Base-by-base conservation (phyloP, 2,888 invertebrate species). In the Trachelus stipa region DNA sequence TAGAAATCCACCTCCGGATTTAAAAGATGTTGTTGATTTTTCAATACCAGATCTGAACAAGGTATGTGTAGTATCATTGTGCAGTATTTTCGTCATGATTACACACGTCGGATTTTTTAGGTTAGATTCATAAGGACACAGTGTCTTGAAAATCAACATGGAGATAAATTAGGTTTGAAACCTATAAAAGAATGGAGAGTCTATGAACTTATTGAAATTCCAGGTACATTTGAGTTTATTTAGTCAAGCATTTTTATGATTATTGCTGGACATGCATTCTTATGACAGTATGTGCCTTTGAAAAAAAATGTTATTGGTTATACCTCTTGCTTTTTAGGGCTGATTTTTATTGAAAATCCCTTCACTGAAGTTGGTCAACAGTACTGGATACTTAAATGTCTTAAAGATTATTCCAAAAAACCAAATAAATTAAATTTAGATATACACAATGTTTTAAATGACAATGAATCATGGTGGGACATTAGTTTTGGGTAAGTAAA, bases 331-430 rank as follows among this genome's bases (percentile, higher is more conserved):
- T 79, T 89, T 88, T 77, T 85, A 94, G 95, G 98, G n/a, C 93
- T 98, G 75, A 91, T 97, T 83, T 94, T 96, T 76, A 95, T 98
- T 79, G 93, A 92, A 85, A 97, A 98, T 92, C 97, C 98, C 30
- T 98, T 98, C 89, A 96, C 95, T 37, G 83, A 92, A 11, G 87
- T 92, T 34, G 97, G 97, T 0, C 97, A 98, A 91, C 93, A 95
- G 78, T 96, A 96, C 89, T 98, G 98, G 98, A 95, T 96, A 34
- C 92, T 94, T 76, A 94, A 95, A 90, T 96, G 97, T 89, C 91
- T 98, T 73, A 93, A 94, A 85, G 95, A 96, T 83, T 98, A 96
- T 90, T 94, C 98, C 0, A 93, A 91, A 74, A 94, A 94, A 83
- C 97, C 97, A 31, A 95, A 95, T 90, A 94, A 93, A 89, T 92